A percentile compares a stretch with the other conserved stretches of the same genome.
These are phyloP conservation scores for Dromiciops gliroides DNA, from an alignment of 2,113 vertebrate genomes.

Conservation along the genomic window DNA sequence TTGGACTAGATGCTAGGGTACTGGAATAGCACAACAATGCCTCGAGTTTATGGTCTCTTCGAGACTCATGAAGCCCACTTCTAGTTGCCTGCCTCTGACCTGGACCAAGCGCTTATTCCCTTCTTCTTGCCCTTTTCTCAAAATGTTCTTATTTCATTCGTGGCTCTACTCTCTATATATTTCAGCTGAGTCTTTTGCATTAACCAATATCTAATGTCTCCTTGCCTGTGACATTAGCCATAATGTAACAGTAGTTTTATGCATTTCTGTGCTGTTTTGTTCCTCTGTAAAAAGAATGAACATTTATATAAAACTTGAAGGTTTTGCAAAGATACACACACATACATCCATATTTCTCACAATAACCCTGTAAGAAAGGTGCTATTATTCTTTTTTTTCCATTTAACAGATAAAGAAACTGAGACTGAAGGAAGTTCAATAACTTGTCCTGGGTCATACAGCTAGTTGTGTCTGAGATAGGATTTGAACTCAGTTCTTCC, in stretches of 20 bases:
- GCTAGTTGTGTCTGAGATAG: neutral
- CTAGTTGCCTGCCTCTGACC: neutral
- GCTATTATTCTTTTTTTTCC: neutral
- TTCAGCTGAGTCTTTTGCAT: neutral
- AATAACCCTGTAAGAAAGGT: neutral
- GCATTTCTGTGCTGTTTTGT: neutral
- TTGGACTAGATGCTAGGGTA: neutral
- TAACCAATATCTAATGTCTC: neutral
- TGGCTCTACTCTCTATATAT: neutral
- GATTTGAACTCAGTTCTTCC: neutral
- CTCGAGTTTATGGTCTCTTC: no score
- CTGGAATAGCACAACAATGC: no score
- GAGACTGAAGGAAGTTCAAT: neutral
- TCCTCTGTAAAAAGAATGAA: neutral
- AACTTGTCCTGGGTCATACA: neutral
- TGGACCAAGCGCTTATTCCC: neutral
- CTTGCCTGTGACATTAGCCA: neutral
- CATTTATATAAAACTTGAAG: neutral
- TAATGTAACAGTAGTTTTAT: neutral
- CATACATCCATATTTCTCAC: neutral
- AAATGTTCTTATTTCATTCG: neutral
- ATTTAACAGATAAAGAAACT: neutral
- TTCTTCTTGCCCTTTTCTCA: neutral
- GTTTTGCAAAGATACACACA: no score
- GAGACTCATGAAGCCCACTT: no score